Evolutionary conservation across 2,113 vertebrate species (phyloP).

Genomic region (Ptyas mucosa): DNA sequence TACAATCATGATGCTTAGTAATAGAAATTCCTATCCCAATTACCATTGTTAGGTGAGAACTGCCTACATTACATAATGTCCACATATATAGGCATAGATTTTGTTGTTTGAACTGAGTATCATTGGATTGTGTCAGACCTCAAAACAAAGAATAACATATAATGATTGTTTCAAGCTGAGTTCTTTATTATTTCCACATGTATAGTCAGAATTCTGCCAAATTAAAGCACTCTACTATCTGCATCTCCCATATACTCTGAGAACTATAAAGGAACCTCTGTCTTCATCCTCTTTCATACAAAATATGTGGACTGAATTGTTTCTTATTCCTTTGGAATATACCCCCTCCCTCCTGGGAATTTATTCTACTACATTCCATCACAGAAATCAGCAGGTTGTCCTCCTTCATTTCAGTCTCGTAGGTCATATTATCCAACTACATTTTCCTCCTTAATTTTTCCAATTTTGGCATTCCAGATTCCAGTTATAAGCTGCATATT

Average conservation of each 20-base stretch:
- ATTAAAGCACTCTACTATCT: neutral
- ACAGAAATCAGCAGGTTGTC: neutral
- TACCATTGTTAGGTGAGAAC: neutral
- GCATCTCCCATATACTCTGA: neutral
- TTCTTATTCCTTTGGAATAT: neutral
- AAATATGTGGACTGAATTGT: neutral
- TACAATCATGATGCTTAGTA: neutral
- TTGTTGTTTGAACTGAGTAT: neutral
- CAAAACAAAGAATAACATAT: neutral
- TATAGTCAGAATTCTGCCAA: neutral
- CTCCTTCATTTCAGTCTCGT: neutral
- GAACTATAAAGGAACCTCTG: neutral
- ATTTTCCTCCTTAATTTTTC: neutral
- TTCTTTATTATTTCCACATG: neutral
- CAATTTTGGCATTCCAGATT: neutral
- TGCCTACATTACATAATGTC: neutral
- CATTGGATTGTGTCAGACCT: neutral
- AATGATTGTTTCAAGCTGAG: neutral
- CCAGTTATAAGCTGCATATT: neutral
- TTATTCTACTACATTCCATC: neutral
- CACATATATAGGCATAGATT: neutral
- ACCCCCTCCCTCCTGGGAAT: neutral
- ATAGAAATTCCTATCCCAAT: neutral
- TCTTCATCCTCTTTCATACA: neutral
- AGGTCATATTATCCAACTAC: neutral